Conservation (phyloP, 2,888 invertebrate species). For the Dryomyza anilis region DNA sequence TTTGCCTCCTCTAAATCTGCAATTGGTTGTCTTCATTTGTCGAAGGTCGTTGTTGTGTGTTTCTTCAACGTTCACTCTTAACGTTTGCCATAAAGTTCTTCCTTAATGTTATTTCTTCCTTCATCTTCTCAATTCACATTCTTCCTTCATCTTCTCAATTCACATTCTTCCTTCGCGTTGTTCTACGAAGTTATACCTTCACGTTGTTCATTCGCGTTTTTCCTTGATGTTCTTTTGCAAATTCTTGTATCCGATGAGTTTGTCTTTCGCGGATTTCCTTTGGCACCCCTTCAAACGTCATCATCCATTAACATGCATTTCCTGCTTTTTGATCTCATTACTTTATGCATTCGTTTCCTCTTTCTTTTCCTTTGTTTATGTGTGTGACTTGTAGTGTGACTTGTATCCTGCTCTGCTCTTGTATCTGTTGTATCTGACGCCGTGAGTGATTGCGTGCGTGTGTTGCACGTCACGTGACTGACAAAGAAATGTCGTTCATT, state of each 20-base stretch:
- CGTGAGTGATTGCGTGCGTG: background rate
- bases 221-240: too few relatives aligned
- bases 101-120: background rate
- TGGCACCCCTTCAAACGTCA: too few relatives aligned
- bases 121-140: background rate
- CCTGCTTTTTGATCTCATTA: background rate
- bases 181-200: background rate
- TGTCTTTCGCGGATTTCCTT: too few relatives aligned
- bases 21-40: too few relatives aligned
- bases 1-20: background rate
- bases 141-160: background rate
- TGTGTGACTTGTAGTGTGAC: background rate
- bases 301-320: too few relatives aligned
- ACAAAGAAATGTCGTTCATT: background rate
- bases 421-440: background rate
- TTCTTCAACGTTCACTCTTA: too few relatives aligned
- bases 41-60: too few relatives aligned
- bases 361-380: background rate
- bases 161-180: background rate
- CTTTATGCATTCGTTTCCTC: background rate
- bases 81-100: too few relatives aligned
- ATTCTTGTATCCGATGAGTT: too few relatives aligned
- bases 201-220: background rate
- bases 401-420: background rate
- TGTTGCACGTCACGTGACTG: background rate